Percentiles rank a stretch among this genome's conserved stretches.
Evolutionary conservation across 2,797 vertebrate species (phyloP).

Genomic region (Selene dorsalis): DNA sequence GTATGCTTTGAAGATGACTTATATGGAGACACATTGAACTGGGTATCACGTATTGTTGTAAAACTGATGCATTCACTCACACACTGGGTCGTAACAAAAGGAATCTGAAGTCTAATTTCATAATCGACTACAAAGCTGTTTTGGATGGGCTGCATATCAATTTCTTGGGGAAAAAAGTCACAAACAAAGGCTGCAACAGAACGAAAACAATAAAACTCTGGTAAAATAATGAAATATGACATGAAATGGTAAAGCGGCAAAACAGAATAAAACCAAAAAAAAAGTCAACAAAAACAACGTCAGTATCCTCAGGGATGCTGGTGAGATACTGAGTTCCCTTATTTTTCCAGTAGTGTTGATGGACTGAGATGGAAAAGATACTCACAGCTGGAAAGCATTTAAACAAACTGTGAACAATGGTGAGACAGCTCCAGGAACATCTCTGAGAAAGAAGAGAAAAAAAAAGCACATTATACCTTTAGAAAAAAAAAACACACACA

Average conservation of each 20-base stretch:
- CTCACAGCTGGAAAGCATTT: slow-evolving; percentile 69
- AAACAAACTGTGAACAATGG: slow-evolving; percentile 39
- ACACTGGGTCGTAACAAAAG: slow-evolving; percentile 2
- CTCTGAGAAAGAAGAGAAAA: neutral
- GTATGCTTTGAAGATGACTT: slow-evolving; percentile 66
- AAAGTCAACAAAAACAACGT: slow-evolving; percentile 10
- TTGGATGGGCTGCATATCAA: neutral
- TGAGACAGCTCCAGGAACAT: slow-evolving; percentile 44
- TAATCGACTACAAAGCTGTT: slow-evolving; percentile 1
- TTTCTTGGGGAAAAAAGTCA: neutral
- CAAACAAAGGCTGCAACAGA: slow-evolving; percentile 9
- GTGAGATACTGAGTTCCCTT: neutral
- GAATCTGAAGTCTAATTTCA: slow-evolving; percentile 3
- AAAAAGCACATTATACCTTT: neutral
- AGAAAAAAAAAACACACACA: too few species aligned
- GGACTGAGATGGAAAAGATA: slow-evolving; percentile 18
- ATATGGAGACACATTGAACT: slow-evolving; percentile 46
- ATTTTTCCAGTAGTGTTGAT: slow-evolving; percentile 22
- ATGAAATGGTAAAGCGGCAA: neutral
- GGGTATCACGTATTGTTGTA: slow-evolving; percentile 29
- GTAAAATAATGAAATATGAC: neutral
- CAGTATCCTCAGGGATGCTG: neutral
- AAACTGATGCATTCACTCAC: slow-evolving; percentile 35
- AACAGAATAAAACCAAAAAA: slow-evolving; percentile 20
- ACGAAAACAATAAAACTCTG: slow-evolving; percentile 4